Percentiles rank a stretch among this genome's conserved stretches.
Evolutionary conservation across 1,140 invertebrate species (phyloP).

Genomic region (Camponotus vicinus): DNA sequence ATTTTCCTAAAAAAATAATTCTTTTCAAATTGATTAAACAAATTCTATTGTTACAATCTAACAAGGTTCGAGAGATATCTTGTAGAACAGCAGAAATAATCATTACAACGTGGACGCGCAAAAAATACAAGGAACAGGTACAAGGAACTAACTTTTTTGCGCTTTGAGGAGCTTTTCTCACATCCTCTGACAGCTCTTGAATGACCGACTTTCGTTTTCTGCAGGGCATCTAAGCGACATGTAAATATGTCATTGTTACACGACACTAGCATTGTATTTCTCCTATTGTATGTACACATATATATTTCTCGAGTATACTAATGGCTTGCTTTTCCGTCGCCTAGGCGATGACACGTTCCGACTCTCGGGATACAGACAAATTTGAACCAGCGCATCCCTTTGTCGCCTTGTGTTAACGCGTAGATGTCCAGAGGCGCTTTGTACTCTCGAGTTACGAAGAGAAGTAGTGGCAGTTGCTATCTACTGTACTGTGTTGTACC

Average conservation of each 20-base stretch:
- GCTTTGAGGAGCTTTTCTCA: not conserved
- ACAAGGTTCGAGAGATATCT: not conserved
- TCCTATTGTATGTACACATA: not conserved
- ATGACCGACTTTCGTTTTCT: slow-evolving; percentile 58
- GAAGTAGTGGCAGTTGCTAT: not conserved
- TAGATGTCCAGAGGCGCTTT: slow-evolving; percentile 14
- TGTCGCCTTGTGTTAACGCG: slow-evolving; percentile 12
- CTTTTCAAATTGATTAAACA: not conserved
- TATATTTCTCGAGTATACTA: slow-evolving; percentile 22
- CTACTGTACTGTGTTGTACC: not conserved
- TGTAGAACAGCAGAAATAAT: not conserved
- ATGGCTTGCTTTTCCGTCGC: slow-evolving; percentile 55
- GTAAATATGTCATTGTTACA: slow-evolving; percentile 47
- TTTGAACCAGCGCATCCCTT: slow-evolving; percentile 7
- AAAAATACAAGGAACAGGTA: not conserved
- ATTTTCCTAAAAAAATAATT: not conserved
- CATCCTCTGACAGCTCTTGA: not conserved
- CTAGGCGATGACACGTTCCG: slow-evolving; percentile 74
- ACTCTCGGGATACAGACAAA: slow-evolving; percentile 37
- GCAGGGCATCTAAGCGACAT: not conserved
- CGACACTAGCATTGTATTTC: not conserved
- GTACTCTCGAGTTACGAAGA: slow-evolving; percentile 14
- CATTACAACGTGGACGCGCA: not conserved
- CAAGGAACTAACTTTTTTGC: not conserved
- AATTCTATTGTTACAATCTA: too few species aligned